These are phyloP conservation scores for Helogale parvula DNA, from an alignment of 2,113 vertebrate genomes.

Conservation along the genomic window DNA sequence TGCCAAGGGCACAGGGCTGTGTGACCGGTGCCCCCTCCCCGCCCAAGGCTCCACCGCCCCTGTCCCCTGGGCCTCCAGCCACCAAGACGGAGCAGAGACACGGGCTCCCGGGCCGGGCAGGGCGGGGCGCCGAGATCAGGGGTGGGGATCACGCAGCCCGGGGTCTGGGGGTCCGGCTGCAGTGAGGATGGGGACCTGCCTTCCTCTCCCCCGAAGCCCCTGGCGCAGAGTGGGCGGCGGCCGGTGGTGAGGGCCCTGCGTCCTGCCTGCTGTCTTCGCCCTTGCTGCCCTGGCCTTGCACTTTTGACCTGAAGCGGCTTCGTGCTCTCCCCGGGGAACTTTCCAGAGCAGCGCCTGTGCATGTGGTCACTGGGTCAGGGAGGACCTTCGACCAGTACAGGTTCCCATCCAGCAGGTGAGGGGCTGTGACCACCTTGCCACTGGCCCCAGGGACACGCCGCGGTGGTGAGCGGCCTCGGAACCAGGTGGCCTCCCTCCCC, in stretches of 20 bases:
- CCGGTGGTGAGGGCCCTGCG: accelerated
- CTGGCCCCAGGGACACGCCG: accelerated
- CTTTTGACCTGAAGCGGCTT: not conserved
- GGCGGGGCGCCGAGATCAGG: no score
- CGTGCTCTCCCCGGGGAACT: accelerated
- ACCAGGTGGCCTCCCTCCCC: not conserved
- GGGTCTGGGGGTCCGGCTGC: not conserved
- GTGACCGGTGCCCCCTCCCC: no score
- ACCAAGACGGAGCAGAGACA: accelerated
- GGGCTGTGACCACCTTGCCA: accelerated
- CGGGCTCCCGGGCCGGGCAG: not conserved
- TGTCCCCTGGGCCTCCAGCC: no score
- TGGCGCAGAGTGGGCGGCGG: accelerated
- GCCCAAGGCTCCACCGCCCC: no score
- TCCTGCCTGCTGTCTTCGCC: no score
- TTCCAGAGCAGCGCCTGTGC: not conserved
- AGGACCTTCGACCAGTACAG: accelerated
- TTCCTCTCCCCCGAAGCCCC: accelerated
- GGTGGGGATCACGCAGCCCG: not conserved
- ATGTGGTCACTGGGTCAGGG: accelerated
- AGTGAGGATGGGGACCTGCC: not conserved
- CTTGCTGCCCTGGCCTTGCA: accelerated
- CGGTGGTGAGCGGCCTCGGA: accelerated
- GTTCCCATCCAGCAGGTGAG: not conserved
- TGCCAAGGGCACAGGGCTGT: no score